Percentiles rank a stretch among this genome's conserved stretches.
Conservation (phyloP, 2,888 invertebrate species). For the Alloscopus bannaensis region DNA sequence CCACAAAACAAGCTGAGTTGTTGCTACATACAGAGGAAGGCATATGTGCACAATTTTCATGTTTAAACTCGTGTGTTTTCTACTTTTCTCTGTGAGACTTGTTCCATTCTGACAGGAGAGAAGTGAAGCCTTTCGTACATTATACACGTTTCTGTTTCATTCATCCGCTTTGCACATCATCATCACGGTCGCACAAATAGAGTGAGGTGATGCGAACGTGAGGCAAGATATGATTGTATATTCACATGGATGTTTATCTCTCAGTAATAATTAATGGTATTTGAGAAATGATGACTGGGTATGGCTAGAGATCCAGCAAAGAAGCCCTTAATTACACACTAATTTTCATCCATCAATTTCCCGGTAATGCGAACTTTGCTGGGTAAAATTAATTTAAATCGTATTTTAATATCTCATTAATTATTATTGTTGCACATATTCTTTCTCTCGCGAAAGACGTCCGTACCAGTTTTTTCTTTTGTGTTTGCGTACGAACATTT, state of each 20-base stretch:
- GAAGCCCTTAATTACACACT: constrained; percentile 66
- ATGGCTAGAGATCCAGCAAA: constrained; percentile 63
- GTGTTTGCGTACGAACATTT: no score
- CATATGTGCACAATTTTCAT: constrained; percentile 45
- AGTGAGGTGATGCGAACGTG: not conserved
- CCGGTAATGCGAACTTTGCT: constrained; percentile 54
- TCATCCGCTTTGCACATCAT: constrained; percentile 11
- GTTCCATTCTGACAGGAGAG: no score
- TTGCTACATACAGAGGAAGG: not conserved
- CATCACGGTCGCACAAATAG: not conserved
- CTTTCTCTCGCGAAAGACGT: constrained; percentile 32
- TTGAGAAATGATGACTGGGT: constrained; percentile 63
- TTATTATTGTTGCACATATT: constrained; percentile 57
- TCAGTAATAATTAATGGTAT: constrained; percentile 66
- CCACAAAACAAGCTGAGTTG: no score
- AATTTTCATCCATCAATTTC: constrained; percentile 66
- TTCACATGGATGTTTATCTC: constrained; percentile 69
- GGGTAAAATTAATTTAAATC: constrained; percentile 67
- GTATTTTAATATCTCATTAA: constrained; percentile 67
- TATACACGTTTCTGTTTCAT: constrained; percentile 23
- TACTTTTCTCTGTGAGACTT: not conserved
- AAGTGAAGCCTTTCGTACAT: no score
- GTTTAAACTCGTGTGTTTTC: constrained; percentile 7
- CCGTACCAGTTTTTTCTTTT: no score
- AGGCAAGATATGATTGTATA: constrained; percentile 25